A percentile compares a stretch with the other conserved stretches of the same genome.
phyloP scores from a whole-genome alignment of 2,113 vertebrate genomes.

The Tilapia sparmanii region DNA sequence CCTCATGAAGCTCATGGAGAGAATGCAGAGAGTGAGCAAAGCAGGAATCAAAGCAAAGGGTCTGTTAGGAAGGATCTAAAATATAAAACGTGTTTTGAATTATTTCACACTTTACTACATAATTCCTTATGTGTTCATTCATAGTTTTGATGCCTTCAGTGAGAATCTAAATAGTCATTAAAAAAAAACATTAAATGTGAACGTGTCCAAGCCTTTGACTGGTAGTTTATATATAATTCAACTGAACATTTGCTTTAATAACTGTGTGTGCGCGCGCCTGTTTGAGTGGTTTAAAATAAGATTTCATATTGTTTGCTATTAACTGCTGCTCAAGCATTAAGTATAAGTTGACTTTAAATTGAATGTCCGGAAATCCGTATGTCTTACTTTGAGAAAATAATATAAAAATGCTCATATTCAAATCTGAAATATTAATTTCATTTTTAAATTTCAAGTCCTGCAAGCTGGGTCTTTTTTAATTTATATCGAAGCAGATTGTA shows the following conservation, averaged over 20 bases:
- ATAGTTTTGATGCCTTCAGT: neutral
- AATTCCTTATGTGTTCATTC: neutral
- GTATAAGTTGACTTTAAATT: neutral
- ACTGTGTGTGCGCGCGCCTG: accelerated
- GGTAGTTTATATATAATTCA: neutral
- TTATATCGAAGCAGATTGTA: neutral
- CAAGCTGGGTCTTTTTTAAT: neutral
- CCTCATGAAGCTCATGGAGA: neutral
- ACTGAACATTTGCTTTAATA: neutral
- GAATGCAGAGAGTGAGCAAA: accelerated
- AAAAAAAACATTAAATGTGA: no score
- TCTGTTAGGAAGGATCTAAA: neutral
- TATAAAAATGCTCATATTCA: neutral
- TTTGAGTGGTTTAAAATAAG: neutral
- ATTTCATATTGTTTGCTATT: neutral
- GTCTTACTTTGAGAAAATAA: neutral
- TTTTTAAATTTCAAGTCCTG: neutral
- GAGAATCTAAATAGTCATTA: neutral
- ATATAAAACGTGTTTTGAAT: neutral
- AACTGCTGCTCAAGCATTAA: neutral
- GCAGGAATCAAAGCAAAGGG: neutral
- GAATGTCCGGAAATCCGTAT: accelerated
- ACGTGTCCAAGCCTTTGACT: neutral
- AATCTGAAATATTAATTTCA: neutral
- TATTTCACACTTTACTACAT: neutral